Base-by-base conservation (phyloP, 1,140 invertebrate genomes). In the Thereuonema tuberculata region DNA sequence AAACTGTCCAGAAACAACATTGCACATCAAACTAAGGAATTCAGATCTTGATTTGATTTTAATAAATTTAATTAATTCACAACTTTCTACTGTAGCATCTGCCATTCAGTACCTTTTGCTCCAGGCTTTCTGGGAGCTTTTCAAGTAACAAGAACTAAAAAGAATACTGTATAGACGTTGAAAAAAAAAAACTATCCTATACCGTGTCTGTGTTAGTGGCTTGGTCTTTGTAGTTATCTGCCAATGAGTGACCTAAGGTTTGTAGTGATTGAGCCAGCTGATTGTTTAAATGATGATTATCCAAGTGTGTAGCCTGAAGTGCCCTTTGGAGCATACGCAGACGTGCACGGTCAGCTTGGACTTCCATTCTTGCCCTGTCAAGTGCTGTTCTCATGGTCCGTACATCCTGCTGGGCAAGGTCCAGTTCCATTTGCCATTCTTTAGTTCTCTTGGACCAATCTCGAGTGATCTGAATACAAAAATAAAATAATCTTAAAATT, bases 291-390 rank as follows among this genome's bases (percentile, higher is more conserved):
- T n/a, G 24, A 12, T 5, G n/a, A 21, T 5, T 20, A 24, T 24
- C 21, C 17, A 21, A 5, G n/a, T 21, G 24, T 3, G 53, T 55
- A 5, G 53, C 28, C 23, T 55, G 53, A 14, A 55, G 28, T 5
- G 28, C 53, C 27, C 53, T 14, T 55, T 55, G 53, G 5, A 55
- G 23, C 53, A 55, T 55, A 3, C 53, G 23, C 23, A 55, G 23
- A 3, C 53, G 53, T 9, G 53, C 53, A 17, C 28, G 24, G 5
- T 55, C 53, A 3, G 53, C 3, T 25, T 55, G 53, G 12, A 55
- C 9, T 25, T 55, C 53, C 24, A 55, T 5, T 21, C 53, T 14
- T 3, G 53, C 26, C 25, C 27, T 3, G 28, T 55, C 53, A 14
- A 55, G 28, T 14, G 25, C 53, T 14, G 53, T 14, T 14, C 28